These are phyloP conservation scores for Nysson spinosus DNA, from an alignment of 2,888 invertebrate genomes.

Conservation along the genomic window DNA sequence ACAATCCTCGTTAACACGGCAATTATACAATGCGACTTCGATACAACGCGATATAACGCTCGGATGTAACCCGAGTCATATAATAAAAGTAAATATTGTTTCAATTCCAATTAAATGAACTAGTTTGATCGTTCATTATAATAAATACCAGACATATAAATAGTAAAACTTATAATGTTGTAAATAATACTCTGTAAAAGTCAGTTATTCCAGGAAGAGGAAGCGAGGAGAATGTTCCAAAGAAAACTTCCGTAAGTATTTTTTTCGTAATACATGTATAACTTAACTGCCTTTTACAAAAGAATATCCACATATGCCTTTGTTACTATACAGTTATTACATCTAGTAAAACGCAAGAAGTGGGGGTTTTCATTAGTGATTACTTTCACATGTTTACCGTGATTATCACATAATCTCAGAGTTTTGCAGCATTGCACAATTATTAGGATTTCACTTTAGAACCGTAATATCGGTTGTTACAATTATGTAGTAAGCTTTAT, in stretches of 20 bases:
- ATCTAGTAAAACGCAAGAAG: constrained; percentile 30
- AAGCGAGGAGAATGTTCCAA: neutral
- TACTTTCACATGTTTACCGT: constrained; percentile 25
- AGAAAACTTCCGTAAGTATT: too few relatives aligned
- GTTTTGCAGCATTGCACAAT: constrained; percentile 36
- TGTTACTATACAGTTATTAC: constrained; percentile 27
- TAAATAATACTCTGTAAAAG: constrained; percentile 39
- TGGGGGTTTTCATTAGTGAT: constrained; percentile 35
- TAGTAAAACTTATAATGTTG: constrained; percentile 3
- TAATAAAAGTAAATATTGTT: too few relatives aligned
- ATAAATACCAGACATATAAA: constrained; percentile 14
- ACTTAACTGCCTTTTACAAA: constrained; percentile 30
- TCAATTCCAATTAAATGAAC: too few relatives aligned
- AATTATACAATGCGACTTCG: too few relatives aligned
- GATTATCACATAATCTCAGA: constrained; percentile 33
- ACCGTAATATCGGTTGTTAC: constrained; percentile 26
- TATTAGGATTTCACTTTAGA: constrained; percentile 28
- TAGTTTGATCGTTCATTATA: constrained; percentile 14
- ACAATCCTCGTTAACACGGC: too few relatives aligned
- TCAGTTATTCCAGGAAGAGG: neutral
- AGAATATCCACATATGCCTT: constrained; percentile 19
- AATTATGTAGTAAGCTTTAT: constrained; percentile 45
- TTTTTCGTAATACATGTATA: too few relatives aligned
- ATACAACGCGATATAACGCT: too few relatives aligned
- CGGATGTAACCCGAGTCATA: too few relatives aligned